Percentiles rank a stretch among this genome's conserved stretches.
phyloP scores from a whole-genome alignment of 2,797 vertebrate species.

The Odontamblyopus lacepedii region DNA sequence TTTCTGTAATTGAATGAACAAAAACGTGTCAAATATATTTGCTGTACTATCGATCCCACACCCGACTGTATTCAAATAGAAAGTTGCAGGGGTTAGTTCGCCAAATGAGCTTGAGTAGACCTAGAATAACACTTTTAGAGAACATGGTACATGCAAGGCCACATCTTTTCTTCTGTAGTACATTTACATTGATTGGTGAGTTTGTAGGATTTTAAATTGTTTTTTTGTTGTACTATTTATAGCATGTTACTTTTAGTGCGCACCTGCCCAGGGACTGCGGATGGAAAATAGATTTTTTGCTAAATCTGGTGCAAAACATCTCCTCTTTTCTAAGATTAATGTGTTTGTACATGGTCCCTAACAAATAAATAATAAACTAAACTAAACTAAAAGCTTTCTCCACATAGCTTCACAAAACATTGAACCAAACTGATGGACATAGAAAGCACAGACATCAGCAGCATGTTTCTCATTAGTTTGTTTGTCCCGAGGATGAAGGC shows the following conservation, averaged over 20 bases:
- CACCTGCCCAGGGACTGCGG: too few relatives aligned
- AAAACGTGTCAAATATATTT: background rate
- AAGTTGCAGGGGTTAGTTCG: background rate
- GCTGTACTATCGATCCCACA: background rate
- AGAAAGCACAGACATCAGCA: slow-evolving; percentile 10
- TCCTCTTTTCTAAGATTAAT: too few relatives aligned
- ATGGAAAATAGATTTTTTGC: too few relatives aligned
- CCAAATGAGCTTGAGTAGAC: too few relatives aligned
- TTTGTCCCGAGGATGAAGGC: slow-evolving; percentile 41
- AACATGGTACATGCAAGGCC: background rate
- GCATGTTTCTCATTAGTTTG: slow-evolving; percentile 13
- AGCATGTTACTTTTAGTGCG: too few relatives aligned
- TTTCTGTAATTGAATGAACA: background rate
- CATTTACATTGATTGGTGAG: background rate
- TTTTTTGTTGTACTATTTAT: too few relatives aligned
- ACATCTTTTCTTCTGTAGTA: background rate
- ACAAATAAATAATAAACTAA: too few relatives aligned
- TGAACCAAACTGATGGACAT: background rate
- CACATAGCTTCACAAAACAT: background rate
- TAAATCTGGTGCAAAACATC: too few relatives aligned
- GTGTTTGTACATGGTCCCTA: too few relatives aligned
- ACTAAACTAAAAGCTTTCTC: too few relatives aligned
- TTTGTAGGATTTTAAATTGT: too few relatives aligned
- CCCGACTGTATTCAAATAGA: background rate
- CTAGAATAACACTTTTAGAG: too few relatives aligned